Percentiles rank a stretch among this genome's conserved stretches.
phyloP scores from a whole-genome alignment of 1,140 invertebrate genomes.

The Sycophaga agraensis region DNA sequence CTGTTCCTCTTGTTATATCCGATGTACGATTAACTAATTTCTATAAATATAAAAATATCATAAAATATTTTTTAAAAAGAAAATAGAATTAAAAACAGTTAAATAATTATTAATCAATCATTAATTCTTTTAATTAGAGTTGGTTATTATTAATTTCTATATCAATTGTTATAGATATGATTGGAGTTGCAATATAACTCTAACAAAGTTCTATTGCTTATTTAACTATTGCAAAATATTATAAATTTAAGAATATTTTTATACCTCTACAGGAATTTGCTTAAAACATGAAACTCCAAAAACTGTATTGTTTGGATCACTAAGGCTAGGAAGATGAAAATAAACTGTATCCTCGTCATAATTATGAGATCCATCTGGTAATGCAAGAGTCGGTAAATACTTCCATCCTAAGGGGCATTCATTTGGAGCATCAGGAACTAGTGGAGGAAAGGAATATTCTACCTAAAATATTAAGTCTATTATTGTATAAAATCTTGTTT shows the following conservation, averaged over 20 bases:
- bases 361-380: conserved; percentile 98
- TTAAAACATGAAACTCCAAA: conserved; percentile 97
- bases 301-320: conserved; percentile 79
- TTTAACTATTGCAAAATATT: no score
- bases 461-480: conserved; percentile 68
- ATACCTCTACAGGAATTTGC: conserved; percentile 93
- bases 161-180: no score
- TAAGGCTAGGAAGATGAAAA: conserved; percentile 91
- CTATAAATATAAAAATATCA: conserved; percentile 54
- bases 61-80: neutral
- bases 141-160: no score
- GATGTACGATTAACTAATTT: conserved; percentile 90
- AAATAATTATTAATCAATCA: no score
- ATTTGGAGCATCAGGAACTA: conserved; percentile 74
- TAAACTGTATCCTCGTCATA: conserved; percentile 94
- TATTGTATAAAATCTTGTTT: no score
- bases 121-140: no score
- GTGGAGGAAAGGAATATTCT: conserved; percentile 92
- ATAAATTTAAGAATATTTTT: conserved; percentile 1
- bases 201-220: no score
- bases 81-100: neutral
- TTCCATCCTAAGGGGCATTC: conserved; percentile 92
- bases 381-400: conserved; percentile 89
- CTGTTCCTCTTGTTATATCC: conserved; percentile 94
- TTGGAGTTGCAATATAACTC: no score